Evolutionary conservation across 2,888 invertebrate genomes (phyloP).

Genomic region (Agrotis ipsilon): DNA sequence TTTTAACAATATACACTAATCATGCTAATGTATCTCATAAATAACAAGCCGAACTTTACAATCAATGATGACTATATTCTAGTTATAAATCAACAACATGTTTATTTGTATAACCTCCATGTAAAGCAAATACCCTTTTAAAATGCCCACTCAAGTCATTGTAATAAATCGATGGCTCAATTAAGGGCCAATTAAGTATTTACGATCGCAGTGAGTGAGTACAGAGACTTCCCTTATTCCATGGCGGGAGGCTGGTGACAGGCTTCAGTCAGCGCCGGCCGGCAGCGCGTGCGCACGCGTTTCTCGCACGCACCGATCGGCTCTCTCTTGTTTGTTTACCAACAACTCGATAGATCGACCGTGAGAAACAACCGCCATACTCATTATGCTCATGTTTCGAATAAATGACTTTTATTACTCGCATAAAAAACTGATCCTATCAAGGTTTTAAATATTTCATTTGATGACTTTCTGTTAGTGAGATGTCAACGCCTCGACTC

Average conservation of each 20-base stretch:
- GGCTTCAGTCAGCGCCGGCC: constrained; percentile 87
- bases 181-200: constrained; percentile 64
- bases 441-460: constrained; percentile 77
- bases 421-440: constrained; percentile 72
- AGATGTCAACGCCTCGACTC: constrained; percentile 84
- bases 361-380: constrained; percentile 69
- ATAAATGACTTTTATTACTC: constrained; percentile 65
- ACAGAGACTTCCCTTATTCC: constrained; percentile 76
- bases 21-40: not conserved
- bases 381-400: constrained; percentile 68
- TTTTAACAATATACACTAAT: not conserved
- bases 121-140: constrained; percentile 7
- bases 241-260: constrained; percentile 83
- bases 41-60: not conserved
- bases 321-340: constrained; percentile 81
- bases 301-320: constrained; percentile 65
- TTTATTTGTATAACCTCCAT: not conserved
- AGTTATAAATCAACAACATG: not conserved
- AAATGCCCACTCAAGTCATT: constrained; percentile 35
- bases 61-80: not conserved
- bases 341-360: constrained; percentile 74
- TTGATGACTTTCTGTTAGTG: constrained; percentile 84
- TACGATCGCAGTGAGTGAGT: constrained; percentile 55
- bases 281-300: constrained; percentile 89
- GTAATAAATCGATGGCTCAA: constrained; percentile 52